Evolutionary conservation across 2,888 invertebrate species (phyloP).

Genomic region (Cyaniris semiargus): DNA sequence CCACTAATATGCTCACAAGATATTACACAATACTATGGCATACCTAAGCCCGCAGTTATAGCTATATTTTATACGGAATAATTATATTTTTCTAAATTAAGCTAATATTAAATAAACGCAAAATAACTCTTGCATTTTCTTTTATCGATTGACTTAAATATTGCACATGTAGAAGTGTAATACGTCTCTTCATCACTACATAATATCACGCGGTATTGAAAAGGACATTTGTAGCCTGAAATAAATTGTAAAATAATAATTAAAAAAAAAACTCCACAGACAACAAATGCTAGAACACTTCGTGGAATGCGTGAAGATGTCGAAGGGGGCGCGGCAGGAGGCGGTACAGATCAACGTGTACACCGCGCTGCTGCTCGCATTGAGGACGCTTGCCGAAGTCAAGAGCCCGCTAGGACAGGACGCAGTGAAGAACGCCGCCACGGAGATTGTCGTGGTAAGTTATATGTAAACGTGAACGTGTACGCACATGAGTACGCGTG

Average conservation of each 20-base stretch:
- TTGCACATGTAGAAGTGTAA: too few relatives aligned
- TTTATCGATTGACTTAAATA: too few relatives aligned
- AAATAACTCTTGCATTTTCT: too few relatives aligned
- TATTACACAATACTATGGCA: too few relatives aligned
- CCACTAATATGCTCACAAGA: too few relatives aligned
- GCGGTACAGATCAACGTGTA: constrained; percentile 98
- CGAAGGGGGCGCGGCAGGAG: constrained; percentile 95
- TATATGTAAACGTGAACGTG: background rate
- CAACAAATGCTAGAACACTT: constrained; percentile 99
- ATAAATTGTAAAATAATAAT: background rate
- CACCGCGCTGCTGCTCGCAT: constrained; percentile 93
- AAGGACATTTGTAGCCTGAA: background rate
- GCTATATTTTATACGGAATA: too few relatives aligned
- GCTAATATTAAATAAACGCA: too few relatives aligned
- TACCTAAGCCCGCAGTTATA: too few relatives aligned
- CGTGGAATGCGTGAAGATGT: constrained; percentile 94
- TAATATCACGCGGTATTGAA: too few relatives aligned
- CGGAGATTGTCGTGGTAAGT: constrained; percentile 88
- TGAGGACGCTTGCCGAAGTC: constrained; percentile 92
- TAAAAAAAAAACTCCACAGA: constrained; percentile 46
- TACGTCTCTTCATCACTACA: too few relatives aligned
- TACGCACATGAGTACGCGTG: background rate
- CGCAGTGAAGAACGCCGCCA: constrained; percentile 92
- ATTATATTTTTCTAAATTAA: too few relatives aligned
- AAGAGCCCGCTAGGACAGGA: constrained; percentile 93